phyloP scores from a whole-genome alignment of 92 coral and sea anemone genomes.

The Anthopleura xanthogrammica region DNA sequence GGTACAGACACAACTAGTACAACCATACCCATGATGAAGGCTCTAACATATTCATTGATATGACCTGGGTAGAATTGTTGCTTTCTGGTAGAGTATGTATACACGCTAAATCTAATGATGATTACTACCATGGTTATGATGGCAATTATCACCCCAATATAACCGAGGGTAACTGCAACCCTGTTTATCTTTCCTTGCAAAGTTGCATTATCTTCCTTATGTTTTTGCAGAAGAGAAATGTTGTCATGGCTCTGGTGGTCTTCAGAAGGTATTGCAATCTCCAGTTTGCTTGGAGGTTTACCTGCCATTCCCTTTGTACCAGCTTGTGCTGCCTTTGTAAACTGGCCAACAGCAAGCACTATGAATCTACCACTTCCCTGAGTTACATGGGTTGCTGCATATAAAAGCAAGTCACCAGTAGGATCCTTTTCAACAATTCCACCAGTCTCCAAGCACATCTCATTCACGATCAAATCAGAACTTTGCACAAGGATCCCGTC shows the following conservation, averaged over 20 bases:
- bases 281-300: slow-evolving; percentile 10
- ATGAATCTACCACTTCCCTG: slow-evolving; percentile 90
- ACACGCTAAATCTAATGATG: slow-evolving; percentile 77
- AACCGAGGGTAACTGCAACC: slow-evolving; percentile 76
- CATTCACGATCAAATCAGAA: slow-evolving; percentile 74
- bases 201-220: slow-evolving; percentile 50
- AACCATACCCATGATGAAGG: slow-evolving; percentile 89
- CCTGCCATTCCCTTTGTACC: slow-evolving; percentile 12
- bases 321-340: slow-evolving; percentile 40
- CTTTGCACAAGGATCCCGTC: slow-evolving; percentile 93
- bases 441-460: slow-evolving; percentile 59
- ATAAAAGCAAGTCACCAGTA: slow-evolving; percentile 59
- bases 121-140: slow-evolving; percentile 73
- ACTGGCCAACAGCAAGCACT: slow-evolving; percentile 77
- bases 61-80: slow-evolving; percentile 64
- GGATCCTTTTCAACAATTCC: slow-evolving; percentile 49
- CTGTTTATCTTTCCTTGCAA: slow-evolving; percentile 87
- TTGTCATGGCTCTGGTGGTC: slow-evolving; percentile 18
- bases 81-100: slow-evolving; percentile 53
- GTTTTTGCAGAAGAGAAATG: slow-evolving; percentile 39
- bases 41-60: slow-evolving; percentile 80
- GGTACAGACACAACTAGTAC: slow-evolving; percentile 94
- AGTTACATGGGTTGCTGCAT: slow-evolving; percentile 88
- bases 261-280: slow-evolving; percentile 1
- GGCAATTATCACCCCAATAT: slow-evolving; percentile 71